A percentile compares a stretch with the other conserved stretches of the same genome.
These are phyloP conservation scores for Halocynthia aurantium DNA, from an alignment of 23 tunicate genomes.

Conservation along the genomic window DNA sequence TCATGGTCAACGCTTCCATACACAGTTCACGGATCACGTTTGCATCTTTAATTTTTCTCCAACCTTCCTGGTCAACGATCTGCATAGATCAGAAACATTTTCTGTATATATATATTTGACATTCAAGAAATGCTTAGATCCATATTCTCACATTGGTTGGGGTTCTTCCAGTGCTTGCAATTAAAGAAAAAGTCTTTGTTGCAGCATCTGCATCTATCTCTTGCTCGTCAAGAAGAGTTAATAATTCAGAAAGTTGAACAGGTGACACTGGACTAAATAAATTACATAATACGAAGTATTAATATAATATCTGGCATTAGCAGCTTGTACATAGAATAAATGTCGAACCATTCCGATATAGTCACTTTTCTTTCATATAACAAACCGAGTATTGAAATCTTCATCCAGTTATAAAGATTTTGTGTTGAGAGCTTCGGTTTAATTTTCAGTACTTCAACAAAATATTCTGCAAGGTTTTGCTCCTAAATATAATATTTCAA, in stretches of 20 bases:
- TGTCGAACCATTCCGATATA: constrained; percentile 11
- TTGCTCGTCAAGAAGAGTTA: constrained; percentile 13
- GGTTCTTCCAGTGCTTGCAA: constrained; percentile 4
- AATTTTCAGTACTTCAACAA: constrained; percentile 18
- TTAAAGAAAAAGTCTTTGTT: constrained; percentile 6
- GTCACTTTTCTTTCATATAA: constrained; percentile 8
- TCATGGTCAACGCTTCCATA: constrained; percentile 3
- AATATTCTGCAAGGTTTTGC: constrained; percentile 8
- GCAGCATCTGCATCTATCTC: constrained; percentile 27
- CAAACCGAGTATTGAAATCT: constrained; percentile 15
- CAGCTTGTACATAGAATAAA: neutral
- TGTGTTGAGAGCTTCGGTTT: neutral
- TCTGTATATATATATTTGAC: too few species aligned
- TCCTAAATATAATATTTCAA: constrained; percentile 17
- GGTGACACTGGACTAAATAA: constrained; percentile 21
- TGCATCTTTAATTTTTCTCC: constrained; percentile 40
- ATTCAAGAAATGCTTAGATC: too few species aligned
- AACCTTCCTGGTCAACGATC: constrained; percentile 34
- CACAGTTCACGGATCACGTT: constrained; percentile 18
- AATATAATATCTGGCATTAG: too few species aligned
- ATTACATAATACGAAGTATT: neutral
- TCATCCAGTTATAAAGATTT: constrained; percentile 13
- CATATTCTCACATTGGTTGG: constrained; percentile 7
- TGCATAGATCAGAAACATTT: neutral
- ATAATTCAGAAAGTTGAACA: constrained; percentile 14